Evolutionary conservation across 2,888 invertebrate species (phyloP).

Genomic region (Rhagonycha fulva): DNA sequence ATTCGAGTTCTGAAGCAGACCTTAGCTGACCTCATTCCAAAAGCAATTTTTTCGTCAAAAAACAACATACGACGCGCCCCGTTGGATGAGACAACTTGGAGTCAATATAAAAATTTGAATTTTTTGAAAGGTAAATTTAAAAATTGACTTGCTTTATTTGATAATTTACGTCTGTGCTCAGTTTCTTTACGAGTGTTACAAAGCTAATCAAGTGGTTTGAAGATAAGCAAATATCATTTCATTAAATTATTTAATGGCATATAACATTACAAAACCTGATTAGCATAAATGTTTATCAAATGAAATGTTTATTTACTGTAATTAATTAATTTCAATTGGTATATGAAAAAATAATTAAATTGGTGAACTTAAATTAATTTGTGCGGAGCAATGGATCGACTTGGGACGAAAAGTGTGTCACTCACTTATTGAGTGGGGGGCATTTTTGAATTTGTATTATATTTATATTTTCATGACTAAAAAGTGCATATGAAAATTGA

Average conservation of each 20-base stretch:
- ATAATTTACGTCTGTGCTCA: too few relatives aligned
- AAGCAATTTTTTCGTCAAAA: not conserved
- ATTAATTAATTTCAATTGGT: not conserved
- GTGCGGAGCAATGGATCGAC: not conserved
- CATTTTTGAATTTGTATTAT: not conserved
- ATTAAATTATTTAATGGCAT: not conserved
- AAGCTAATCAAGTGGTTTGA: not conserved
- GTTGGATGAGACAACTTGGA: too few relatives aligned
- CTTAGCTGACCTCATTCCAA: not conserved
- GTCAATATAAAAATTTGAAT: too few relatives aligned
- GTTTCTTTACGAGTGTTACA: not conserved
- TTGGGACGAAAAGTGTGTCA: not conserved
- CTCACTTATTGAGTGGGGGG: not conserved
- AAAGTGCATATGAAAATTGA: slow-evolving; percentile 5
- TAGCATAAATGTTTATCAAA: not conserved
- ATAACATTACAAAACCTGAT: not conserved
- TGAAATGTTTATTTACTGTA: not conserved
- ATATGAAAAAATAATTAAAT: not conserved
- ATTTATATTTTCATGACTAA: not conserved
- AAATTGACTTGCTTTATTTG: too few relatives aligned
- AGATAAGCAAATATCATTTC: not conserved
- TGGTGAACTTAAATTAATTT: not conserved
- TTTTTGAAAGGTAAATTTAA: too few relatives aligned
- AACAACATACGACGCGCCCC: not conserved
- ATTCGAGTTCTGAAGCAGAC: not conserved